Evolutionary conservation across 2,888 invertebrate genomes (phyloP), one percentile per base, ranked within the genome.

Genomic region (Melanchra persicariae): DNA sequence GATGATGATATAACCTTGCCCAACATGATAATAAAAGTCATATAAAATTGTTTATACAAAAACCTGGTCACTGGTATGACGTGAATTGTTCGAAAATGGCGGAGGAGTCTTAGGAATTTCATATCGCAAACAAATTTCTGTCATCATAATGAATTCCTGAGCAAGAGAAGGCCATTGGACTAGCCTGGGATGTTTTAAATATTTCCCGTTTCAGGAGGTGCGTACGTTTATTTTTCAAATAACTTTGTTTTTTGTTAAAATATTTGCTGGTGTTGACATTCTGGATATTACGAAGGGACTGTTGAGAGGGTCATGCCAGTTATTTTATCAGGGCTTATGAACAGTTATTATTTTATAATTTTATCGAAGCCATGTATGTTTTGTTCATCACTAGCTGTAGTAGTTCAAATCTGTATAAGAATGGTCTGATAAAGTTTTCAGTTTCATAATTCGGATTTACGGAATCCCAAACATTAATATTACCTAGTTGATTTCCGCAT

Each of bases 41-140:
- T 64, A 84, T 65, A 72, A 80, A 83, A 85, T 45, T 71, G 64
- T 17, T 70, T 69, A 70, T 78, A 79, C 70, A 70, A 76, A 80
- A 85, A 86, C 83, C 82, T 81, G 84, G 82, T 82, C 83, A 83
- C 61, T 80, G 81, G 77, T 72, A 88, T 87, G 86, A 84, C 83
- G 75, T 70, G 83, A 88, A 90, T 90, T 89, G 86, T 89, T 90
- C 75, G 83, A 80, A 87, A 90, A 90, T 87, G 84, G 75, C 84
- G 73, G 81, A 86, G 85, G 86, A 89, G 85, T 89, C 91, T 89
- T 83, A 86, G 88, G 93, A 93, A 94, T 93, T 94, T 93, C 92
- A 93, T 93, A 93, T 93, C 88, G 88, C 89, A 91, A 92, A 93
- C 91, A 91, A 92, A 93, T 92, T 93, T 92, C 88, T 87, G 87